Base-by-base conservation (phyloP, 1,140 invertebrate genomes). In the Listronotus oregonensis region DNA sequence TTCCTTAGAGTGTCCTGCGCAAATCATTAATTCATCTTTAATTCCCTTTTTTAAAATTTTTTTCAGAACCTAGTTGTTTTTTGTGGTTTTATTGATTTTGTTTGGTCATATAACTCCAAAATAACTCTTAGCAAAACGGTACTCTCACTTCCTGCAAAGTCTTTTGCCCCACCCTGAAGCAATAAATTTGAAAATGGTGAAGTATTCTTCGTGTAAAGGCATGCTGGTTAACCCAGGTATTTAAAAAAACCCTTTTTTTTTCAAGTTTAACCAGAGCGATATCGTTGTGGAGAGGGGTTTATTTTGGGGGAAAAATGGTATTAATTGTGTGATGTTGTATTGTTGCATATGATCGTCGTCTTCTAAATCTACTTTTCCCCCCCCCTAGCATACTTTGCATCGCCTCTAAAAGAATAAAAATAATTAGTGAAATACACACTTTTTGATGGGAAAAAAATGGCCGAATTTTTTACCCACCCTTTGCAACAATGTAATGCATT, bases 181-280 rank as follows among this genome's bases (percentile, higher is more conserved):
- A 18, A 74, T 66, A 50, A 65, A 4, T 70, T 62, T 3, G 50
- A 42, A 10, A 39, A 50, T 47, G 60, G 50, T 10, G 64, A 65
- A 27, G 15, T 5, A n/a, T 37, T 43, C 32, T 70, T 52, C 17
- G 75, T 76, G 73, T 87, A 83, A 5, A 90, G 70, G 73, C 88
- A 90, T n/a, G 85, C 82, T 11, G 87, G 85, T 74, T 73, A 47
- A 85, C 80, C 7, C 65, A 69, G n/a, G 74, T 71, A 49, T 74
- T 79, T 14, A 88, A 80, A 2, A 69, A 70, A 9, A 83, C 81
- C n/a, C n/a, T n/a, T n/a, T n/a, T 21, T 39, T 65, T 70, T 3
- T 78, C 74, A 9, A 90, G 71, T 69, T 83, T 79, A 1, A 89
- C 57, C 0, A 90, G 64, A 6, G 83, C 87, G 49, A 90, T 87